Percentiles rank a stretch among this genome's conserved stretches.
These are phyloP conservation scores for Hiodon alosoides DNA, from an alignment of 2,113 vertebrate species.

Conservation along the genomic window DNA sequence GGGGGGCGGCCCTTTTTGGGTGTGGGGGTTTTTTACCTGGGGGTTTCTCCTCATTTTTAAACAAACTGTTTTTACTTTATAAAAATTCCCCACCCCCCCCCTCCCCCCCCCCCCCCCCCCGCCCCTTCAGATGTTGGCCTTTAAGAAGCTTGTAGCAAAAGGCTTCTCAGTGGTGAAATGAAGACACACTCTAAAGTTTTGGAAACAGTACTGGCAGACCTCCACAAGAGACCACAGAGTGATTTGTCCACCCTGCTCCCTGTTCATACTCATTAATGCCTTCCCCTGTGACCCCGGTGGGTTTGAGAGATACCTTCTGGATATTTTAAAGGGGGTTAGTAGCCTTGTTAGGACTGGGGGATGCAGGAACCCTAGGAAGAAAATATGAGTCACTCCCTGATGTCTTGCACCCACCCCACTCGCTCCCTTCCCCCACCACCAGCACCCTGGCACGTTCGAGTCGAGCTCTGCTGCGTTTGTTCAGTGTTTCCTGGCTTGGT, in stretches of 20 bases:
- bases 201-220: background rate
- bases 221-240: background rate
- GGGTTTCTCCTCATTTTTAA: no score
- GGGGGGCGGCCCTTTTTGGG: no score
- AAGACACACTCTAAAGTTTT: background rate
- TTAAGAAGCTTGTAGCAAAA: background rate
- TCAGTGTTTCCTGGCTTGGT: slow-evolving; percentile 52
- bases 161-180: background rate
- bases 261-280: background rate
- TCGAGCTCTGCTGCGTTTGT: slow-evolving; percentile 32
- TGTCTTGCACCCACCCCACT: slow-evolving; percentile 16
- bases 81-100: no score
- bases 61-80: no score
- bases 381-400: slow-evolving; percentile 37
- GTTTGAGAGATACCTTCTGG: no score
- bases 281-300: no score
- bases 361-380: slow-evolving; percentile 30
- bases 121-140: background rate
- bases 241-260: background rate
- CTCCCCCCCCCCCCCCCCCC: no score
- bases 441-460: background rate
- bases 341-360: background rate
- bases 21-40: no score
- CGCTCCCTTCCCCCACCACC: slow-evolving; percentile 16
- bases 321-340: no score